These are phyloP conservation scores for Blastobasis lacticolella DNA, from an alignment of 2,888 invertebrate genomes.

Conservation along the genomic window DNA sequence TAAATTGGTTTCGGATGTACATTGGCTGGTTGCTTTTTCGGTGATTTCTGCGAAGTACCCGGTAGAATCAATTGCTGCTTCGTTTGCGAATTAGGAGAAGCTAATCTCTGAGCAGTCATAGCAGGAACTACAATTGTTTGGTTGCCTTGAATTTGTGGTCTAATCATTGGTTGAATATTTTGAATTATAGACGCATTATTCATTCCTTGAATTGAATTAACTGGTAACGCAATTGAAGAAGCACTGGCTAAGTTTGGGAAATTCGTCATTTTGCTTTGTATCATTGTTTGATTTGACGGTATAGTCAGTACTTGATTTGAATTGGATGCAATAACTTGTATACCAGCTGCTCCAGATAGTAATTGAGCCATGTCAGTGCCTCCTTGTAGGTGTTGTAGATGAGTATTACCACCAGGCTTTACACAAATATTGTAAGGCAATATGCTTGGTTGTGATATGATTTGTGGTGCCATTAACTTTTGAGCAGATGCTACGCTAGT, in stretches of 20 bases:
- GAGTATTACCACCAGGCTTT: slow-evolving; percentile 53
- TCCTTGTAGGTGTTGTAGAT: slow-evolving; percentile 62
- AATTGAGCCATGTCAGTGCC: slow-evolving; percentile 60
- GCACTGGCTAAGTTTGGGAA: slow-evolving; percentile 69
- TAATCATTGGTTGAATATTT: slow-evolving; percentile 68
- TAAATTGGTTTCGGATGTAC: slow-evolving; percentile 69
- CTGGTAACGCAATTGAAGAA: slow-evolving; percentile 63
- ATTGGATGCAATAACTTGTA: slow-evolving; percentile 70
- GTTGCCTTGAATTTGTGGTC: slow-evolving; percentile 63
- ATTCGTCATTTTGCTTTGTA: slow-evolving; percentile 61
- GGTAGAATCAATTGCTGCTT: slow-evolving; percentile 65
- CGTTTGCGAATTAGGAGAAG: slow-evolving; percentile 56
- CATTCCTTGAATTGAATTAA: slow-evolving; percentile 67
- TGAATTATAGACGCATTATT: slow-evolving; percentile 61
- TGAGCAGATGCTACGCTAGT: slow-evolving; percentile 51
- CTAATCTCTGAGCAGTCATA: slow-evolving; percentile 59
- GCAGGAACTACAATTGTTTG: slow-evolving; percentile 64
- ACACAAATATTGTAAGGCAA: slow-evolving; percentile 69
- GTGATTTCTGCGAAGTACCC: slow-evolving; percentile 57
- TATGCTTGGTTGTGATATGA: slow-evolving; percentile 60
- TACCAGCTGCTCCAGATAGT: slow-evolving; percentile 58
- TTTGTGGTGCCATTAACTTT: slow-evolving; percentile 59
- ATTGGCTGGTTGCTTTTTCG: slow-evolving; percentile 60
- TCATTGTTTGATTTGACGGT: slow-evolving; percentile 58
- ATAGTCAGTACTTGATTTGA: slow-evolving; percentile 66